Evolutionary conservation across 2,113 vertebrate genomes (phyloP), one percentile per base, ranked within the genome.

Genomic region (Scophthalmus maximus): DNA sequence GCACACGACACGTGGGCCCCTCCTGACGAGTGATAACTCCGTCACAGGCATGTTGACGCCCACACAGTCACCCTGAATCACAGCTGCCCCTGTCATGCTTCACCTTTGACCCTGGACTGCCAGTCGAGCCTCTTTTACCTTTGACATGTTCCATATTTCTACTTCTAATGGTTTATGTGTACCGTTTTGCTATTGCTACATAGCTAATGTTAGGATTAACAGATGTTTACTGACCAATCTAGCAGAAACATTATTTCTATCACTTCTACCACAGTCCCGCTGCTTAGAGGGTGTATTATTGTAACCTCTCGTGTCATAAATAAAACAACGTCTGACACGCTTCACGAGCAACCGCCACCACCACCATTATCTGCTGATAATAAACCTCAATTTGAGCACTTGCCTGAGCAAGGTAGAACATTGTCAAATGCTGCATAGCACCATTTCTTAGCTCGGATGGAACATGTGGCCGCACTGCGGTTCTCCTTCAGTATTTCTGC

Each of bases 401-500:
- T n/a, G n/a, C n/a, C n/a, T n/a, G n/a, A n/a, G n/a, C n/a, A n/a
- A n/a, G n/a, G n/a, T n/a, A n/a, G n/a, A n/a, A n/a, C n/a, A n/a
- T n/a, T n/a, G n/a, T n/a, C n/a, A n/a, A n/a, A n/a, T n/a, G n/a
- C n/a, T n/a, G n/a, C n/a, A n/a, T n/a, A n/a, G n/a, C n/a, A n/a
- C 46, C 79, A 27, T 64, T 68, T 71, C 56, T 34, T 34, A 49
- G 76, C 69, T 60, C 55, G 62, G 32, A 76, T 26, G 20, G 61
- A 71, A 66, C 67, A 85, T 49, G 64, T 84, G 73, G 57, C 40
- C 25, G 58, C 25, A n/a, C 25, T 65, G 70, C 68, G 47, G 12
- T 60, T 73, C 64, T 70, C 62, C 53, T 61, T 26, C n/a, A n/a
- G 22, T 67, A 58, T 71, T 84, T 65, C 47, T 58, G 57, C 69